These are phyloP conservation scores for Plemyria rubiginata DNA, from an alignment of 2,888 invertebrate species.

Conservation along the genomic window DNA sequence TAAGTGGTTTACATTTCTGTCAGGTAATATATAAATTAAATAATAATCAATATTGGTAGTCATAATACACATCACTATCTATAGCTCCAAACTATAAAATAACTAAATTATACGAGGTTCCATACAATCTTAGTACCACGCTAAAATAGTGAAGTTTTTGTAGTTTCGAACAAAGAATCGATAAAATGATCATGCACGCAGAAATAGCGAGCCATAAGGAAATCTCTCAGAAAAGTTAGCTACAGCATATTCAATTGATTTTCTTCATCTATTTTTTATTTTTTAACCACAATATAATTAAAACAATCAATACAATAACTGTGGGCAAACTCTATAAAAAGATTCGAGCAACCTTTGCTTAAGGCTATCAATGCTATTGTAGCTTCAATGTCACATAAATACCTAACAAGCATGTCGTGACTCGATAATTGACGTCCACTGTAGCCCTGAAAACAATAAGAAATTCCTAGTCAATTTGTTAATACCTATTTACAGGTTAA, in stretches of 20 bases:
- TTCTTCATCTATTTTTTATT: background rate
- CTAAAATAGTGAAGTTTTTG: too few relatives aligned
- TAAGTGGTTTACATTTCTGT: background rate
- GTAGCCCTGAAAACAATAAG: constrained; percentile 32
- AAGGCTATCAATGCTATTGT: constrained; percentile 52
- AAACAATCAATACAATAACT: constrained; percentile 8
- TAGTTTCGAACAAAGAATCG: background rate
- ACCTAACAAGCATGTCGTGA: constrained; percentile 33
- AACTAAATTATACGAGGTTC: too few relatives aligned
- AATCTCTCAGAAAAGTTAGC: background rate
- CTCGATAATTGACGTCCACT: constrained; percentile 35
- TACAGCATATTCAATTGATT: background rate
- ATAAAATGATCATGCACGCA: background rate
- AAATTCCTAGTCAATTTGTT: constrained; percentile 12
- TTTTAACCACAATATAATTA: background rate
- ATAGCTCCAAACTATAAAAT: too few relatives aligned
- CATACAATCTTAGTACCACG: too few relatives aligned
- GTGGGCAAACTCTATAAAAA: constrained; percentile 11
- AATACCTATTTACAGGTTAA: too few relatives aligned
- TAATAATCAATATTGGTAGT: too few relatives aligned
- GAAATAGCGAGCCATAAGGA: background rate
- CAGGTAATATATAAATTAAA: too few relatives aligned
- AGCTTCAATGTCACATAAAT: constrained; percentile 55
- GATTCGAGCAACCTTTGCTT: constrained; percentile 34
- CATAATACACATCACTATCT: too few relatives aligned